Conservation (phyloP, 64 coral and sea anemone genomes). For the Actinia tenebrosa region DNA sequence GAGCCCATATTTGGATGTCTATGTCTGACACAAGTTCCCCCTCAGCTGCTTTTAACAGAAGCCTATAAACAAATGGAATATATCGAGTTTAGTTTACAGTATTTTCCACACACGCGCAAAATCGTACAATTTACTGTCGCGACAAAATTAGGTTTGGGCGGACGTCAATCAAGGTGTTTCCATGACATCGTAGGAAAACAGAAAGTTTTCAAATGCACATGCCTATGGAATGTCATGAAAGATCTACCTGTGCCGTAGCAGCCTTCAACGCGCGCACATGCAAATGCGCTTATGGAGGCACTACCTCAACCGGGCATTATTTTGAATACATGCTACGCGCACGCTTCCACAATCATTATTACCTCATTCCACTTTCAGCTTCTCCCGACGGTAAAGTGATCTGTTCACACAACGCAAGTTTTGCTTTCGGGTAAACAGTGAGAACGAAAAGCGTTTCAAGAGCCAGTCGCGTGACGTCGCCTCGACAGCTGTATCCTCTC, state of each 20-base stretch:
- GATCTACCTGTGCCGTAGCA: too few species aligned
- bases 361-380: constrained; percentile 74
- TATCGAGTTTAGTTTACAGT: background rate
- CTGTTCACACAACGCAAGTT: constrained; percentile 69
- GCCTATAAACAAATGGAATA: constrained; percentile 18
- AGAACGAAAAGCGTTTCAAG: constrained; percentile 84
- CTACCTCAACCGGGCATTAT: too few species aligned
- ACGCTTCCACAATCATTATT: background rate
- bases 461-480: constrained; percentile 83
- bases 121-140: too few species aligned
- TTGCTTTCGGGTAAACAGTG: constrained; percentile 66
- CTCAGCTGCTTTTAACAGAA: constrained; percentile 83
- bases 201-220: too few species aligned
- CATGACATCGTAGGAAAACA: too few species aligned
- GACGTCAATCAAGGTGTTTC: too few species aligned
- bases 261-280: too few species aligned
- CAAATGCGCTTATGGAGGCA: too few species aligned
- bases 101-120: too few species aligned
- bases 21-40: constrained; percentile 79
- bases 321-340: too few species aligned
- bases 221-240: too few species aligned
- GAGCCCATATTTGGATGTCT: constrained; percentile 80
- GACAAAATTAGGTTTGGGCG: too few species aligned
- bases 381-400: constrained; percentile 66
- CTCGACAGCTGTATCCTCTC: constrained; percentile 67